Base-by-base conservation (phyloP, 2,797 vertebrate genomes). In the Linurgus olivaceus region DNA sequence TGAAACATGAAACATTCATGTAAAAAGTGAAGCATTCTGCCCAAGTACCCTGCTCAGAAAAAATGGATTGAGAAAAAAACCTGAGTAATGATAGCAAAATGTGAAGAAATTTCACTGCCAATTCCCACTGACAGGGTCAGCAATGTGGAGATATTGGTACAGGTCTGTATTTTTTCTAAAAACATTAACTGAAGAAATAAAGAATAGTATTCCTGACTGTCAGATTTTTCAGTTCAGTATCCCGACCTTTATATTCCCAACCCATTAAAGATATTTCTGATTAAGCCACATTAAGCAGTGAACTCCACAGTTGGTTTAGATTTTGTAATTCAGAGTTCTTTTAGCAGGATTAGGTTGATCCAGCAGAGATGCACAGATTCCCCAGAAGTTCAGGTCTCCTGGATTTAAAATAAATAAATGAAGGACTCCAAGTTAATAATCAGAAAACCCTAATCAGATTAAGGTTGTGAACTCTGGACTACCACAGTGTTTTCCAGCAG, bases 381-480 rank as follows among this genome's bases (percentile, higher is more conserved):
- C 81, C 89, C 82, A 97, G 90, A 87, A 86, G 93, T 76, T 93
- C 68, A 73, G 62, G 91, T 94, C 82, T 94, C 48, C n/a, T 50
- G 88, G 95, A 92, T 96, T 97, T 88, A 84, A 95, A 95, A 93
- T 67, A 96, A 95, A 93, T 62, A 96, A 95, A 96, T 92, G 95
- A 95, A 40, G 31, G 88, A 72, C 14, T 70, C 37, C 85, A 94
- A 96, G 59, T 96, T 96, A 97, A 97, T 96, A 23, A 47, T 83
- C 86, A 97, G 95, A 88, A 97, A 94, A 88, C 37, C 59, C 82
- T 97, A 97, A 97, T 91, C 95, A 96, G 97, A 97, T 97, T 97
- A 97, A 82, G 73, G 91, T 66, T 96, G 88, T 77, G 93, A 97
- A 97, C 80, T 86, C 88, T 90, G 79, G 91, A 81, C 91, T 90